A percentile compares a stretch with the other conserved stretches of the same genome.
phyloP scores from a whole-genome alignment of 2,797 vertebrate genomes.

The Eulemur rubriventer region DNA sequence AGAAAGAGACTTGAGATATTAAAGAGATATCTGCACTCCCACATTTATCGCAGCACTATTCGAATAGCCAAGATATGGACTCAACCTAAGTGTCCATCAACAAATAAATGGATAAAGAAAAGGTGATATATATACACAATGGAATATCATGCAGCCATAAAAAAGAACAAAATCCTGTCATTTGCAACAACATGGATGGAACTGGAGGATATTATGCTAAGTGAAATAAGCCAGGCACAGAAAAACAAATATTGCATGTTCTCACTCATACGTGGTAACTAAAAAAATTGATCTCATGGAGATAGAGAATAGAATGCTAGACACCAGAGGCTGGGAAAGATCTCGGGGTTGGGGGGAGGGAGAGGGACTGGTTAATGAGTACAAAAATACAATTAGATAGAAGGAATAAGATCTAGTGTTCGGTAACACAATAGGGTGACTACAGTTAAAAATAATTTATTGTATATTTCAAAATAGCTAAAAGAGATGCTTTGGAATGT shows the following conservation, averaged over 20 bases:
- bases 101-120: neutral
- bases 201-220: neutral
- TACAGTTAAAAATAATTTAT: neutral
- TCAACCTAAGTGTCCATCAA: neutral
- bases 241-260: neutral
- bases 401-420: neutral
- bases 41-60: neutral
- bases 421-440: neutral
- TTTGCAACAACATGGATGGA: neutral
- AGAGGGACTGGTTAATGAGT: neutral
- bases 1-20: constrained; percentile 8
- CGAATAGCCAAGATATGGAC: neutral
- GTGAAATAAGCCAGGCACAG: neutral
- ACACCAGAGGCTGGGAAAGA: neutral
- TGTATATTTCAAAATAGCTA: neutral
- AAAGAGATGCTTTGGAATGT: neutral
- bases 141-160: neutral
- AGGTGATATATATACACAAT: neutral
- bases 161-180: neutral
- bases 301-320: neutral
- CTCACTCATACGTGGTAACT: neutral
- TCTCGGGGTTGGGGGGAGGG: accelerated
- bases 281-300: neutral
- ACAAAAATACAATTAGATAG: neutral
- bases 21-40: neutral